A percentile compares a stretch with the other conserved stretches of the same genome.
phyloP scores from a whole-genome alignment of 2,797 vertebrate species.

The Amniataba percoides region DNA sequence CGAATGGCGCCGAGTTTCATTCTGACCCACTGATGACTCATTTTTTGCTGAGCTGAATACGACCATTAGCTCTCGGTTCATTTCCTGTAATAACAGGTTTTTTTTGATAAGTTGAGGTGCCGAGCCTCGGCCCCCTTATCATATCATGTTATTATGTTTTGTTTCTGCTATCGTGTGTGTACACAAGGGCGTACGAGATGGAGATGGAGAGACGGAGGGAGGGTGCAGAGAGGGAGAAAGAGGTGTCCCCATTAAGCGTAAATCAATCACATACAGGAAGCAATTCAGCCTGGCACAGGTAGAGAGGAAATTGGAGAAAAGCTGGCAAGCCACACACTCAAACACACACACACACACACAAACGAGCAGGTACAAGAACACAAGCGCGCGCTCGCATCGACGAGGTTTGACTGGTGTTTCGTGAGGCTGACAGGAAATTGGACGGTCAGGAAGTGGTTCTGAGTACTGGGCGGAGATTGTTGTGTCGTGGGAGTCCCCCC shows the following conservation, averaged over 20 bases:
- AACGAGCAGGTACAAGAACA: neutral
- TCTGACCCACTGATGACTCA: slow-evolving; percentile 61
- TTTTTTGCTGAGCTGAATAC: slow-evolving; percentile 45
- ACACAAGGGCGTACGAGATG: slow-evolving; percentile 33
- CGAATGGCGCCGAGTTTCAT: slow-evolving; percentile 59
- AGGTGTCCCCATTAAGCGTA: slow-evolving; percentile 58
- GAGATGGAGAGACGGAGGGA: slow-evolving; percentile 9
- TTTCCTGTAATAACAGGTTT: slow-evolving; percentile 49
- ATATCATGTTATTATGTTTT: slow-evolving; percentile 50
- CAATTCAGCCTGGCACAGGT: slow-evolving; percentile 70
- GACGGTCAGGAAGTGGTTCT: slow-evolving; percentile 60
- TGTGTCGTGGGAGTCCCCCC: slow-evolving; percentile 48
- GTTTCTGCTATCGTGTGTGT: slow-evolving; percentile 13
- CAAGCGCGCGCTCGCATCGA: neutral
- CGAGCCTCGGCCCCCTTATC: slow-evolving; percentile 36
- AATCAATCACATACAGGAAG: slow-evolving; percentile 80
- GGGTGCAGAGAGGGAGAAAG: slow-evolving; percentile 1
- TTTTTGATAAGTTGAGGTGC: slow-evolving; percentile 50
- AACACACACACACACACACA: slow-evolving; percentile 8
- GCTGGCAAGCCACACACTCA: slow-evolving; percentile 21
- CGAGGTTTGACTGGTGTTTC: slow-evolving; percentile 24
- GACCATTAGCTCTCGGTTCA: slow-evolving; percentile 57
- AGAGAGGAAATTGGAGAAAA: slow-evolving; percentile 78
- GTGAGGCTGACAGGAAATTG: slow-evolving; percentile 75
- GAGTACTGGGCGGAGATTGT: slow-evolving; percentile 65